phyloP scores from a whole-genome alignment of 2,113 vertebrate genomes.

The Tylochromis polylepis region DNA sequence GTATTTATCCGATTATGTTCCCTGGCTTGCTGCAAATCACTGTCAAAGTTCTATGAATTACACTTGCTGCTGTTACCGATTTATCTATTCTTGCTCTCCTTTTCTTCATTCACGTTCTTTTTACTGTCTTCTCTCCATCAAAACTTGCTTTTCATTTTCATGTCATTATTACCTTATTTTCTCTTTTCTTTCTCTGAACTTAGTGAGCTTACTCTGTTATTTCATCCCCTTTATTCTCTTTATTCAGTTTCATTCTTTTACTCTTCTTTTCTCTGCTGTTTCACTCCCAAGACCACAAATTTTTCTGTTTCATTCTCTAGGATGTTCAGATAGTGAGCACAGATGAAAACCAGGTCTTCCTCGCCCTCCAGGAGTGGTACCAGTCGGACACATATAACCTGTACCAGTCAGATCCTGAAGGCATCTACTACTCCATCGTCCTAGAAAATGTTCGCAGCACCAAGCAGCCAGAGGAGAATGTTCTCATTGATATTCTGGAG shows the following conservation, averaged over 20 bases:
- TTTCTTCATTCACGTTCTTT: neutral
- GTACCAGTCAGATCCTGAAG: conserved; percentile 90
- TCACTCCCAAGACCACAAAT: neutral
- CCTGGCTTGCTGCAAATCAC: neutral
- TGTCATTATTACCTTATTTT: neutral
- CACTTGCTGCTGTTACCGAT: neutral
- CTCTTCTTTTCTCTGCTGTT: neutral
- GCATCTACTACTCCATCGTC: conserved; percentile 83
- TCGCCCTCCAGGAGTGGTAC: conserved; percentile 95
- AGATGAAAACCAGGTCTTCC: conserved; percentile 90
- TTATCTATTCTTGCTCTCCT: neutral
- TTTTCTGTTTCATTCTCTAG: conserved; percentile 53
- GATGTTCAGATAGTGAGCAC: conserved; percentile 94
- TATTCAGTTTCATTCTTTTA: neutral
- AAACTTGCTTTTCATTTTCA: neutral
- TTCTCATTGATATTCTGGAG: conserved; percentile 92
- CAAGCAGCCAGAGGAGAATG: conserved; percentile 88
- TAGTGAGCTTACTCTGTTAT: neutral
- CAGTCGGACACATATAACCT: conserved; percentile 93
- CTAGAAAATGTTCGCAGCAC: conserved; percentile 91
- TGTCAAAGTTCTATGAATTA: conserved; percentile 3
- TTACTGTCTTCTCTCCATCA: neutral
- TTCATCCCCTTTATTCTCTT: neutral
- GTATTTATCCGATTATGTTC: neutral
- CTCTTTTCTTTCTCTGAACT: neutral